phyloP scores from a whole-genome alignment of 2,888 invertebrate species.

The Zygogramma bicolorata region DNA sequence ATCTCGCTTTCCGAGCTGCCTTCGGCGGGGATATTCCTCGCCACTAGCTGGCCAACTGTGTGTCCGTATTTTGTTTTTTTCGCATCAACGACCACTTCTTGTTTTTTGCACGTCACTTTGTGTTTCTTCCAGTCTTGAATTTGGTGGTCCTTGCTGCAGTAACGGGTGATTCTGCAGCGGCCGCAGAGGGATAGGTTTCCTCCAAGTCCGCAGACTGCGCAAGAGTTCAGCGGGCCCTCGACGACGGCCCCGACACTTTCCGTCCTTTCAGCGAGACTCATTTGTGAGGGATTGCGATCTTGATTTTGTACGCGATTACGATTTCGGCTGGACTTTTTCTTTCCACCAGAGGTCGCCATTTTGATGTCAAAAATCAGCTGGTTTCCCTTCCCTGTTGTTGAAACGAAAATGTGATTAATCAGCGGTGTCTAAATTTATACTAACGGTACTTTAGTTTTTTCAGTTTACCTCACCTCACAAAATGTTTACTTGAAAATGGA shows the following conservation, averaged over 20 bases:
- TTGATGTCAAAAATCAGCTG: constrained; percentile 36
- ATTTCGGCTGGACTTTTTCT: neutral
- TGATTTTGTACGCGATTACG: neutral
- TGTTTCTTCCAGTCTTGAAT: constrained; percentile 84
- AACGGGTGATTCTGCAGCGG: constrained; percentile 79
- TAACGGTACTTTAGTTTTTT: neutral
- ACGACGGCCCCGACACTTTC: constrained; percentile 32
- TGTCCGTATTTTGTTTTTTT: constrained; percentile 48
- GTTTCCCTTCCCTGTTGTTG: neutral
- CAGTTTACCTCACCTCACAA: no score
- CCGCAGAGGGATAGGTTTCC: constrained; percentile 79
- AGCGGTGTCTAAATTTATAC: neutral
- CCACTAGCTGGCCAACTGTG: constrained; percentile 51
- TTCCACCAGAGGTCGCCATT: constrained; percentile 30
- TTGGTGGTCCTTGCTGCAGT: constrained; percentile 86
- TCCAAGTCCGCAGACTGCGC: constrained; percentile 73
- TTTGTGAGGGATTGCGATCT: constrained; percentile 32
- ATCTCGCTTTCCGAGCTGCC: constrained; percentile 80
- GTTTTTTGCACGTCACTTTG: constrained; percentile 65
- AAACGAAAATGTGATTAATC: neutral
- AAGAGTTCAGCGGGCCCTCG: constrained; percentile 55
- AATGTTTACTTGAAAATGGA: no score
- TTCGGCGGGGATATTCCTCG: constrained; percentile 69
- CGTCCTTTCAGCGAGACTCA: constrained; percentile 38
- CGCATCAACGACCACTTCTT: constrained; percentile 17